Conservation (phyloP, 2,888 invertebrate genomes). For the Apoderus coryli region DNA sequence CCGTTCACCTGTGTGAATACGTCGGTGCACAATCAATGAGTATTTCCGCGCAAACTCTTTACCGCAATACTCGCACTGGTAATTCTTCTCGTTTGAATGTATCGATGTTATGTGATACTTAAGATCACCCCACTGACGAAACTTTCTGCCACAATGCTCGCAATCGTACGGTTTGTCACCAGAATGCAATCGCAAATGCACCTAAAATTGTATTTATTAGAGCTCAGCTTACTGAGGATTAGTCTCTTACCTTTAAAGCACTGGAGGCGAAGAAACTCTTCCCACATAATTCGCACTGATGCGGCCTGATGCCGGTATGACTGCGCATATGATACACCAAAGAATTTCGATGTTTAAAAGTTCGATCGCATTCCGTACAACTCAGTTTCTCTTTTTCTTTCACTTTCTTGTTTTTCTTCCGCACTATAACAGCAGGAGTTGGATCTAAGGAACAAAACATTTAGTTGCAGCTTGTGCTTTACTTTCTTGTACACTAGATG, state of each 20-base stretch:
- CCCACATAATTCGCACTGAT: constrained; percentile 65
- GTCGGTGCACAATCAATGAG: constrained; percentile 68
- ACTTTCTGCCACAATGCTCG: constrained; percentile 60
- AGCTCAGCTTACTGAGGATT: too few species aligned
- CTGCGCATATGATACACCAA: constrained; percentile 70
- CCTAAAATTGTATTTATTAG: too few species aligned
- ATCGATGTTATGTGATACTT: constrained; percentile 75
- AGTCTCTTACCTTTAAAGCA: constrained; percentile 45
- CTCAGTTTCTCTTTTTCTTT: constrained; percentile 22
- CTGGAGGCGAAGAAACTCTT: constrained; percentile 72
- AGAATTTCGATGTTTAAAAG: constrained; percentile 72
- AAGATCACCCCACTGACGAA: constrained; percentile 79
- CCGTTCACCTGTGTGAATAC: constrained; percentile 43
- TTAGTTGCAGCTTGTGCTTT: too few species aligned
- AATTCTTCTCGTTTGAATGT: constrained; percentile 67
- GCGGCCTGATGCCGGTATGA: constrained; percentile 58
- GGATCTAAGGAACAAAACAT: constrained; percentile 20
- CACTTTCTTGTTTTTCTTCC: constrained; percentile 30
- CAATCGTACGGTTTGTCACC: constrained; percentile 79
- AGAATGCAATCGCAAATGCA: constrained; percentile 67
- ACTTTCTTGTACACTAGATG: too few species aligned
- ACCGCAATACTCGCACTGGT: constrained; percentile 79
- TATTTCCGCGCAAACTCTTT: constrained; percentile 82
- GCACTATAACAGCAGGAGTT: constrained; percentile 20
- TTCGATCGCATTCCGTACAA: constrained; percentile 55